Conservation (phyloP, 2,797 vertebrate genomes). For the Poecilia velifera region DNA sequence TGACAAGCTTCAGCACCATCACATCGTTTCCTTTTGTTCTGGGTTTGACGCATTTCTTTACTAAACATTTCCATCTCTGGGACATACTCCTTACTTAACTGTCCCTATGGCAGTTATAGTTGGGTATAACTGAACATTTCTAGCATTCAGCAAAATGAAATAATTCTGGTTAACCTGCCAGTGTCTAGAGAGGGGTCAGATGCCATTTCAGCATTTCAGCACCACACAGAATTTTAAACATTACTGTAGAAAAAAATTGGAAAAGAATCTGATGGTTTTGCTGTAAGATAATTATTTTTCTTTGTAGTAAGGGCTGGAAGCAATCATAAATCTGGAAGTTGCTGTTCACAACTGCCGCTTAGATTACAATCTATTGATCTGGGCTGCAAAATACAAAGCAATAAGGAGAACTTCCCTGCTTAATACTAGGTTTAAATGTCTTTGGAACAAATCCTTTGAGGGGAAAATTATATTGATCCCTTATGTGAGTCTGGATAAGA, state of each 20-base stretch:
- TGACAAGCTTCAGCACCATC: not conserved
- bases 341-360: not conserved
- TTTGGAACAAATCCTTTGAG: conserved; percentile 3
- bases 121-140: not conserved
- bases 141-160: not conserved
- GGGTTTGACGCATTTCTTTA: not conserved
- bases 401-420: not conserved
- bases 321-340: not conserved
- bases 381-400: not conserved
- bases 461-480: conserved; percentile 47
- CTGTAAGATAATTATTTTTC: not conserved
- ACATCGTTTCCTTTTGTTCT: not conserved
- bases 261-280: not conserved
- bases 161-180: not conserved
- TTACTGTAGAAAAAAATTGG: not conserved
- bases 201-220: not conserved
- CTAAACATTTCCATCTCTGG: not conserved
- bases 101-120: not conserved
- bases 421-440: conserved; percentile 5
- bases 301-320: not conserved
- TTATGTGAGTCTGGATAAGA: conserved; percentile 36
- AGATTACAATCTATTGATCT: not conserved
- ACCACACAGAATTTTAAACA: not conserved
- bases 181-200: not conserved
- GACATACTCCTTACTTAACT: not conserved